These are phyloP conservation scores for Erythrocercus mccallii DNA, from an alignment of 2,113 vertebrate species.

Conservation along the genomic window DNA sequence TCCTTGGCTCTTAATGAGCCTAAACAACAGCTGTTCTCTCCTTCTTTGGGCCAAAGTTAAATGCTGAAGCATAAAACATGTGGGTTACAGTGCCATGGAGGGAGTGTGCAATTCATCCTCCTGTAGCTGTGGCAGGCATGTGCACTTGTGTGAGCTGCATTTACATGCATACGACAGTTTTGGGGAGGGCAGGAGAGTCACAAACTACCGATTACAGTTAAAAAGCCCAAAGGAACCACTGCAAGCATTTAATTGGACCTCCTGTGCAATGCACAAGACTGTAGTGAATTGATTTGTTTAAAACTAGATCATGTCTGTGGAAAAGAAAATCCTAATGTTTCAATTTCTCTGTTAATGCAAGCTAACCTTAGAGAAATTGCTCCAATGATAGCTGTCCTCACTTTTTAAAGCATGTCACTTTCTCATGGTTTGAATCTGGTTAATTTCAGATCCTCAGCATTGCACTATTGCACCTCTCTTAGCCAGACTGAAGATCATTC, in stretches of 20 bases:
- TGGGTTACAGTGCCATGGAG: conserved; percentile 2
- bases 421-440: not conserved
- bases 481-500: not conserved
- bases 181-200: not conserved
- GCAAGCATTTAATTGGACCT: not conserved
- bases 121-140: not conserved
- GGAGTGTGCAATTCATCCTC: not conserved
- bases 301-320: not conserved
- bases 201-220: not conserved
- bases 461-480: not conserved
- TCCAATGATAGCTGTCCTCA: not conserved
- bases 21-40: conserved; percentile 48
- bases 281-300: not conserved
- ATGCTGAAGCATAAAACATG: conserved; percentile 32
- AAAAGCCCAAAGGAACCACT: not conserved
- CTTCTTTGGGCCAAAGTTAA: conserved; percentile 45
- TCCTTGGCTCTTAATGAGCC: conserved; percentile 50
- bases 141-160: not conserved
- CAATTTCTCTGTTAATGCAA: not conserved
- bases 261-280: not conserved
- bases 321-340: not conserved
- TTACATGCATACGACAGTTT: not conserved
- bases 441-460: not conserved
- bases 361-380: not conserved
- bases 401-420: not conserved